phyloP scores from a whole-genome alignment of 2,888 invertebrate genomes.

The Antitype chi region DNA sequence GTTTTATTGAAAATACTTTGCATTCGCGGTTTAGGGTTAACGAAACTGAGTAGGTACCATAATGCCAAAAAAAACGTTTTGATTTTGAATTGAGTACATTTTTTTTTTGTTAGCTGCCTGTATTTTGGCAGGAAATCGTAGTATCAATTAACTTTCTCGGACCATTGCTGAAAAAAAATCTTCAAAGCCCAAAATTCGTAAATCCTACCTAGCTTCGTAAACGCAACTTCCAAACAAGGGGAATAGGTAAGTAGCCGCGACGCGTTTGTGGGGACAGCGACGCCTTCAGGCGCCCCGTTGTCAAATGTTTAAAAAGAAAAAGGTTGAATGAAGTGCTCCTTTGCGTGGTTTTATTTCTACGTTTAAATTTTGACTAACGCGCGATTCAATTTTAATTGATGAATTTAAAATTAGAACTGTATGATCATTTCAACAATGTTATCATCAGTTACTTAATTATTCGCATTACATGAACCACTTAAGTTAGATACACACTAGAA shows the following conservation, averaged over 20 bases:
- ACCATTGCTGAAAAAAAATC: constrained; percentile 27
- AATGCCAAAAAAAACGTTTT: neutral
- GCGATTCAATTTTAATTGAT: neutral
- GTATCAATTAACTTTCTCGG: constrained; percentile 17
- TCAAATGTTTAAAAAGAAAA: constrained; percentile 74
- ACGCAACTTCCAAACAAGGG: constrained; percentile 69
- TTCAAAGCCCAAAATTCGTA: constrained; percentile 28
- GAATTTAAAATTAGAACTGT: neutral
- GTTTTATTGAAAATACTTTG: constrained; percentile 53
- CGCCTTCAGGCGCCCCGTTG: constrained; percentile 74
- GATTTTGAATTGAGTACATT: neutral
- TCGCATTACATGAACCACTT: neutral
- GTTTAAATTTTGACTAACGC: constrained; percentile 15
- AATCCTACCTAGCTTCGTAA: constrained; percentile 63
- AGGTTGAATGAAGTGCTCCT: constrained; percentile 54
- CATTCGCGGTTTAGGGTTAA: constrained; percentile 18
- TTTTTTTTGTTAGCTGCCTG: neutral
- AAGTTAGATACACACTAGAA: neutral
- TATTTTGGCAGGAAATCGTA: neutral
- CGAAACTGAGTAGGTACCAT: neutral
- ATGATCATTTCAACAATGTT: neutral
- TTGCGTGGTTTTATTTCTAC: constrained; percentile 43
- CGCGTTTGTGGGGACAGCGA: constrained; percentile 70
- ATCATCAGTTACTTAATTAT: neutral
- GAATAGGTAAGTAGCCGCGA: constrained; percentile 80